A percentile compares a stretch with the other conserved stretches of the same genome.
phyloP scores from a whole-genome alignment of 2,888 invertebrate genomes.

The Drosophila flavopinicola region DNA sequence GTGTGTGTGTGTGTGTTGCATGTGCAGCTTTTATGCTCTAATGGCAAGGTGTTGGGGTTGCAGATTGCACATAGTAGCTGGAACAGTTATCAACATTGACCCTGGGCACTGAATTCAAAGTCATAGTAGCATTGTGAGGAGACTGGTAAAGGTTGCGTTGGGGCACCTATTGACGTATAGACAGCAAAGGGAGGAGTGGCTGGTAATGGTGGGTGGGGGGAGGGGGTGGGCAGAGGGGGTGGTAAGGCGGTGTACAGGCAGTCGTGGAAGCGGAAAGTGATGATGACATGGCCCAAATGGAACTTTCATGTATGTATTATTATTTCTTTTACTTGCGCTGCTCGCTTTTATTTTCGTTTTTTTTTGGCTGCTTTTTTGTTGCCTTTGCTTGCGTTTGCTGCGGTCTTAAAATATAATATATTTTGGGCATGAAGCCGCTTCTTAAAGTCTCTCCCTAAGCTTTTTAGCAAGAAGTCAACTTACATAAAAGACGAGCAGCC shows the following conservation, averaged over 20 bases:
- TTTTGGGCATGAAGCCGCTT: background rate
- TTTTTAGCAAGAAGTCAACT: too few relatives aligned
- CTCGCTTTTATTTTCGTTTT: conserved; percentile 20
- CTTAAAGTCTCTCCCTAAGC: background rate
- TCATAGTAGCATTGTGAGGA: background rate
- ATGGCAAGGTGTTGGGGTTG: background rate
- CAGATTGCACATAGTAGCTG: background rate
- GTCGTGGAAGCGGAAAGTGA: conserved; percentile 44
- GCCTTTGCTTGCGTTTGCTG: background rate
- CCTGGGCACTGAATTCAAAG: background rate
- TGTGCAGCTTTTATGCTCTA: conserved; percentile 21
- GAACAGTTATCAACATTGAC: background rate
- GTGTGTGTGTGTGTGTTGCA: conserved; percentile 3
- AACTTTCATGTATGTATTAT: conserved; percentile 65
- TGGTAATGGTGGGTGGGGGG: background rate
- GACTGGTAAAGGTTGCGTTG: background rate
- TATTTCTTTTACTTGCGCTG: conserved; percentile 44
- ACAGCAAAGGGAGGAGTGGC: background rate
- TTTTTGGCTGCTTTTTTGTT: background rate
- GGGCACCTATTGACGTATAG: background rate
- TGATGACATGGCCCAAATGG: conserved; percentile 68
- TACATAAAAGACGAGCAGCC: too few relatives aligned
- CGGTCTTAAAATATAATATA: conserved; percentile 1
- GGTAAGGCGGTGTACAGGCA: background rate
- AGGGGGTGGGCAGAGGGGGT: too few relatives aligned